Conservation (phyloP, 2,113 vertebrate genomes). For the Cyprinodon tularosa region DNA sequence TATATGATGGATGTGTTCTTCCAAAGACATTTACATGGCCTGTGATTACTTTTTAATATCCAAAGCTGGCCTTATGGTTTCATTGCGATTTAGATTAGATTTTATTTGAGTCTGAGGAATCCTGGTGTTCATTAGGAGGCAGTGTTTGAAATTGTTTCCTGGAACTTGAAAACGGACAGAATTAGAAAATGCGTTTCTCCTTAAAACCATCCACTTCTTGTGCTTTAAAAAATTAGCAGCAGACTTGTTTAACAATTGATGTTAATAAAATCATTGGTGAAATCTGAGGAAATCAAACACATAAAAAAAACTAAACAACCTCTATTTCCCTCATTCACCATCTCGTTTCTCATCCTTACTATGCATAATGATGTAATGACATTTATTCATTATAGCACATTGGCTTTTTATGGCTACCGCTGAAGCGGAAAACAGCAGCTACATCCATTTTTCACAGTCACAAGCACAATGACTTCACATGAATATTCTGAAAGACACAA, state of each 20-base stretch:
- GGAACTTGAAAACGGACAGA: constrained; percentile 4
- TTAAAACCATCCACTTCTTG: not conserved
- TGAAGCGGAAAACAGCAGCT: constrained; percentile 32
- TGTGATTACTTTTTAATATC: constrained; percentile 38
- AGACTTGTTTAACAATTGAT: not conserved
- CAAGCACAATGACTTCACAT: constrained; percentile 15
- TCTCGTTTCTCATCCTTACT: constrained; percentile 21
- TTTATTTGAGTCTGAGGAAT: constrained; percentile 32
- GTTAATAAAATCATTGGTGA: not conserved
- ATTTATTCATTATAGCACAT: constrained; percentile 6
- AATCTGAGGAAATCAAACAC: not conserved
- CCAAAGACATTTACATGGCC: constrained; percentile 35
- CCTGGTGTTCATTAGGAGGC: constrained; percentile 1
- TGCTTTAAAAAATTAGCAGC: constrained; percentile 5
- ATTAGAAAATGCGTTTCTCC: not conserved
- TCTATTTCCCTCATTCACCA: constrained; percentile 12
- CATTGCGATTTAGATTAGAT: constrained; percentile 24
- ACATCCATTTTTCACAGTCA: constrained; percentile 40
- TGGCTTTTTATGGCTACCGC: constrained; percentile 29
- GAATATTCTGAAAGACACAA: constrained; percentile 18
- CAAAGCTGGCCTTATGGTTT: constrained; percentile 15
- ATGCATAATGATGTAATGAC: not conserved
- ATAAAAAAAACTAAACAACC: not conserved
- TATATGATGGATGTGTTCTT: constrained; percentile 33
- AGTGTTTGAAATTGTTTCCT: constrained; percentile 11